Evolutionary conservation across 2,797 vertebrate species (phyloP).

Genomic region (Pangasius mekongensis): DNA sequence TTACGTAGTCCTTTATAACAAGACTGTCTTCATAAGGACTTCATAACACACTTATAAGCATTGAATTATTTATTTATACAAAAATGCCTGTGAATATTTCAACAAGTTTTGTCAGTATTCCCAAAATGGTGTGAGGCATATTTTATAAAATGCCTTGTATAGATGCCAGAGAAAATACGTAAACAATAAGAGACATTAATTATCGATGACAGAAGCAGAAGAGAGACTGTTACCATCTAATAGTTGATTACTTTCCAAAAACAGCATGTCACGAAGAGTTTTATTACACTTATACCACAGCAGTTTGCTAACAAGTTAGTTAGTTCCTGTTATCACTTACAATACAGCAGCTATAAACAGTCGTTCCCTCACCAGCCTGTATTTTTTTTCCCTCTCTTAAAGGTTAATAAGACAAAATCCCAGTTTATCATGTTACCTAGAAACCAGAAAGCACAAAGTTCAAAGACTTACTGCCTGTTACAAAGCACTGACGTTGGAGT

Average conservation of each 20-base stretch:
- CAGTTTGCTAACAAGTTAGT: not conserved
- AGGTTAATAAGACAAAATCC: not conserved
- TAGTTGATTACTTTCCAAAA: not conserved
- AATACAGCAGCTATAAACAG: not conserved
- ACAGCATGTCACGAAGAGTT: not conserved
- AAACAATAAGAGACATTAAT: not conserved
- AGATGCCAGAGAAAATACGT: too few species aligned
- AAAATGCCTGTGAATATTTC: not conserved
- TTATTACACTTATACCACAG: not conserved
- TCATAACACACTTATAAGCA: not conserved
- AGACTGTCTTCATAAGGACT: slow-evolving; percentile 1
- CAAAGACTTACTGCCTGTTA: not conserved
- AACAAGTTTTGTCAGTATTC: not conserved
- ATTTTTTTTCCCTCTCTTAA: not conserved
- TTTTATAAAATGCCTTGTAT: not conserved
- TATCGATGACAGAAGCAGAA: not conserved
- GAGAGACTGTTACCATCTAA: not conserved
- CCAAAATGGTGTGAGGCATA: not conserved
- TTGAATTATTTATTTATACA: slow-evolving; percentile 22
- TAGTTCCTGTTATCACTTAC: not conserved
- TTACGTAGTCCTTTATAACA: not conserved
- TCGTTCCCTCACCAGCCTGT: not conserved
- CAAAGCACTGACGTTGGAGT: not conserved
- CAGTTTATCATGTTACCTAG: not conserved
- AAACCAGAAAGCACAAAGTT: not conserved